These are phyloP conservation scores for Allophyes oxyacanthae DNA, from an alignment of 2,888 invertebrate genomes.

Conservation along the genomic window DNA sequence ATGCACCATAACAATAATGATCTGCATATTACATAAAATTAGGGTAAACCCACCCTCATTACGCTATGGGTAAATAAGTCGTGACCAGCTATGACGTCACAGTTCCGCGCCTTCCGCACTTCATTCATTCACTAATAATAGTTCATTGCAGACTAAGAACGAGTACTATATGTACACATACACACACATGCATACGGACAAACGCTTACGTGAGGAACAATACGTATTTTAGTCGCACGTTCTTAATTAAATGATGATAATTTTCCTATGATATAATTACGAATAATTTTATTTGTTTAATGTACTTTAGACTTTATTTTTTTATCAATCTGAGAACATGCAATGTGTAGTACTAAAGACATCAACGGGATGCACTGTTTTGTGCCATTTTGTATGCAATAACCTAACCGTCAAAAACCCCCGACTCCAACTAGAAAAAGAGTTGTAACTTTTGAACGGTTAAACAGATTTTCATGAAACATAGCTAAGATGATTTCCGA, in stretches of 20 bases:
- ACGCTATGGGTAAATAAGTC: constrained; percentile 15
- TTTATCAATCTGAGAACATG: too few relatives aligned
- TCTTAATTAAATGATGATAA: constrained; percentile 26
- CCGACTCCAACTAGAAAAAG: too few relatives aligned
- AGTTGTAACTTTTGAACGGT: too few relatives aligned
- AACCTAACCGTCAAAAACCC: too few relatives aligned
- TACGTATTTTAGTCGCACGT: constrained; percentile 36
- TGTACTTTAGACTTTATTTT: too few relatives aligned
- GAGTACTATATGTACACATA: constrained; percentile 12
- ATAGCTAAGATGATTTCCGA: too few relatives aligned
- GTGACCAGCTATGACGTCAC: constrained; percentile 58
- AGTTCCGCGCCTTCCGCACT: constrained; percentile 59
- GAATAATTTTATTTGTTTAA: too few relatives aligned
- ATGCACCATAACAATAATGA: too few relatives aligned
- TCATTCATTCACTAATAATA: constrained; percentile 64
- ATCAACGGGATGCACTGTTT: constrained; percentile 53
- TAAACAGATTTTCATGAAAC: too few relatives aligned
- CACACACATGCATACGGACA: constrained; percentile 17
- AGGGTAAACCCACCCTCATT: constrained; percentile 47
- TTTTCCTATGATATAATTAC: constrained; percentile 7
- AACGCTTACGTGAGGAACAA: constrained; percentile 35
- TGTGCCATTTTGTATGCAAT: neutral
- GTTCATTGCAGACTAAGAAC: constrained; percentile 35
- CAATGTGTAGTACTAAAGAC: constrained; percentile 55
- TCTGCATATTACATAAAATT: constrained; percentile 10